Conservation (phyloP, 2,797 vertebrate genomes). For the Pyrocephalus nanus region DNA sequence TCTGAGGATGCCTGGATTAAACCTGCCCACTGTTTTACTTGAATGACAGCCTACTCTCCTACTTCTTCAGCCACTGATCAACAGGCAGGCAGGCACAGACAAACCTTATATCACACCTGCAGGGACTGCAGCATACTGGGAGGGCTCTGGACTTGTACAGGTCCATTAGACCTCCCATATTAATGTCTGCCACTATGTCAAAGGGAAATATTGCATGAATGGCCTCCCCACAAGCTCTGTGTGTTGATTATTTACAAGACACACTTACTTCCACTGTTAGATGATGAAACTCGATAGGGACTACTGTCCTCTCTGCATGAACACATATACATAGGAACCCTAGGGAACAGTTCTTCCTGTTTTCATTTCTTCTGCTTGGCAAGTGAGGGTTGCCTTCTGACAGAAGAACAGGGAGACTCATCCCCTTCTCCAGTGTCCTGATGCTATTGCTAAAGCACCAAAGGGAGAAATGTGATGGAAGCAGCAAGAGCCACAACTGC, state of each 20-base stretch:
- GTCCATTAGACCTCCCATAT: not conserved
- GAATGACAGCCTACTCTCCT: not conserved
- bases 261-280: not conserved
- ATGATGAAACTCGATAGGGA: not conserved
- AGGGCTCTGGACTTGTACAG: not conserved
- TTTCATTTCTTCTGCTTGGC: not conserved
- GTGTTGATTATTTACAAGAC: not conserved
- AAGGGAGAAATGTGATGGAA: accelerated
- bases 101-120: not conserved
- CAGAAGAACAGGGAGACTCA: not conserved
- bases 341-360: accelerated
- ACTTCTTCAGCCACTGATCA: not conserved
- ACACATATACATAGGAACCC: not conserved
- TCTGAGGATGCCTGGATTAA: not conserved
- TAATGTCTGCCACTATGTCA: not conserved
- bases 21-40: not conserved
- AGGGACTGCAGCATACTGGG: not conserved
- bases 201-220: not conserved
- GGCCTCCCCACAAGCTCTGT: not conserved
- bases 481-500: not conserved
- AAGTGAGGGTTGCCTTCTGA: not conserved
- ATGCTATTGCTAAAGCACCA: not conserved
- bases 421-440: not conserved
- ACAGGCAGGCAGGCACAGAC: not conserved
- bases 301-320: not conserved